Conservation (phyloP, 2,797 vertebrate genomes). For the Ciconia nigra region DNA sequence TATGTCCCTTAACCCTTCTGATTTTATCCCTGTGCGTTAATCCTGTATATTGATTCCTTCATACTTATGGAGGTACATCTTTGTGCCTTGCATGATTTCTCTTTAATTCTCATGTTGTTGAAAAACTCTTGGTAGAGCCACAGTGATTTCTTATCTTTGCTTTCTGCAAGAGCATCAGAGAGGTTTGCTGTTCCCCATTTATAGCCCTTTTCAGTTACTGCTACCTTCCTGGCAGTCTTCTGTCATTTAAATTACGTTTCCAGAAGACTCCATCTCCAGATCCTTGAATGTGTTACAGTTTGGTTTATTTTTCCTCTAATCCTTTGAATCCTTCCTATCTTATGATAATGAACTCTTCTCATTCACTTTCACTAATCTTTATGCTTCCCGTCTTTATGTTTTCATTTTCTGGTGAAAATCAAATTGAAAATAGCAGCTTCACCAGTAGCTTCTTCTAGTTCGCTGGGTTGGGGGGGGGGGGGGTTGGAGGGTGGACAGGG, state of each 20-base stretch:
- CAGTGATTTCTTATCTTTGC: neutral
- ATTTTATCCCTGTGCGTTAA: neutral
- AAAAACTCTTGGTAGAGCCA: neutral
- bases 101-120: neutral
- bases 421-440: neutral
- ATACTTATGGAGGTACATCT: neutral
- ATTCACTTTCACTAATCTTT: neutral
- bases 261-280: neutral
- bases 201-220: neutral
- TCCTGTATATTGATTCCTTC: neutral
- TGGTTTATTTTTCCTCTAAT: neutral
- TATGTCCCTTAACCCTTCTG: neutral
- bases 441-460: neutral
- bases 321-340: neutral
- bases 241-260: neutral
- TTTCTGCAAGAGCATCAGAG: neutral
- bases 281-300: neutral
- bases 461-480: fast-evolving
- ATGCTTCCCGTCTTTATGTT: neutral
- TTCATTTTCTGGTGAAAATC: neutral
- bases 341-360: neutral
- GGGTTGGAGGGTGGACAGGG: neutral
- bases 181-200: neutral
- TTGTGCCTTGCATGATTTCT: neutral
- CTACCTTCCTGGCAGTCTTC: neutral